Evolutionary conservation across 1,140 invertebrate species (phyloP).

Genomic region (Philopotamus ludificatus): DNA sequence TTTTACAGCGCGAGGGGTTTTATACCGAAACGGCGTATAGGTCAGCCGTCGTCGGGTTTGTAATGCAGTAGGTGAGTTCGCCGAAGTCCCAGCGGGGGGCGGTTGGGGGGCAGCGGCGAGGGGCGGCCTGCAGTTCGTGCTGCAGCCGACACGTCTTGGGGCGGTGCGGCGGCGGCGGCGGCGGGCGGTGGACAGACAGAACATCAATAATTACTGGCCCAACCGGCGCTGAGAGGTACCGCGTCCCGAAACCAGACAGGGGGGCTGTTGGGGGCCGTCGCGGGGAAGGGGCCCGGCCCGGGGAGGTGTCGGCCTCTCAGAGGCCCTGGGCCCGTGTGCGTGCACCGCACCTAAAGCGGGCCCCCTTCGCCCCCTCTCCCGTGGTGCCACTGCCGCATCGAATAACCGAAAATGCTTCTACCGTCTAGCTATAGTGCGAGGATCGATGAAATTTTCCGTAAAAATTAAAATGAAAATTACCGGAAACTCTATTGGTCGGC

Average conservation of each 20-base stretch:
- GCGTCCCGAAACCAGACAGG: conserved; percentile 30
- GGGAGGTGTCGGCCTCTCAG: conserved; percentile 2
- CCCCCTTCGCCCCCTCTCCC: not conserved
- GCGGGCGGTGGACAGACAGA: conserved; percentile 38
- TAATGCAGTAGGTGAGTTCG: conserved; percentile 9
- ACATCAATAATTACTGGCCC: conserved; percentile 42
- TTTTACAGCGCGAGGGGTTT: too few relatives aligned
- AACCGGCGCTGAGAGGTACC: conserved; percentile 34
- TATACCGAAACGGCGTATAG: conserved; percentile 5
- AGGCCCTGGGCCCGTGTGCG: conserved; percentile 20
- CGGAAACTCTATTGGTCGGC: too few relatives aligned
- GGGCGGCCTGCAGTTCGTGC: conserved; percentile 6
- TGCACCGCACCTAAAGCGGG: conserved; percentile 22
- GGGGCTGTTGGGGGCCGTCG: not conserved
- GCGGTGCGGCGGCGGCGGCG: conserved; percentile 22
- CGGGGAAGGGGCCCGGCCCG: not conserved
- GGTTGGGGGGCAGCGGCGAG: not conserved
- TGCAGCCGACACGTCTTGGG: conserved; percentile 20
- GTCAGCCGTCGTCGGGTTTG: conserved; percentile 8
- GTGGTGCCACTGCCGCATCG: not conserved
- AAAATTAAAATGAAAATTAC: too few relatives aligned
- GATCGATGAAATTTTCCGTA: too few relatives aligned
- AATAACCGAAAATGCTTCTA: not conserved
- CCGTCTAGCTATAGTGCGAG: too few relatives aligned
- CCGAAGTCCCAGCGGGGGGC: not conserved